Evolutionary conservation across 2,888 invertebrate species (phyloP).

Genomic region (Leucoma salicis): DNA sequence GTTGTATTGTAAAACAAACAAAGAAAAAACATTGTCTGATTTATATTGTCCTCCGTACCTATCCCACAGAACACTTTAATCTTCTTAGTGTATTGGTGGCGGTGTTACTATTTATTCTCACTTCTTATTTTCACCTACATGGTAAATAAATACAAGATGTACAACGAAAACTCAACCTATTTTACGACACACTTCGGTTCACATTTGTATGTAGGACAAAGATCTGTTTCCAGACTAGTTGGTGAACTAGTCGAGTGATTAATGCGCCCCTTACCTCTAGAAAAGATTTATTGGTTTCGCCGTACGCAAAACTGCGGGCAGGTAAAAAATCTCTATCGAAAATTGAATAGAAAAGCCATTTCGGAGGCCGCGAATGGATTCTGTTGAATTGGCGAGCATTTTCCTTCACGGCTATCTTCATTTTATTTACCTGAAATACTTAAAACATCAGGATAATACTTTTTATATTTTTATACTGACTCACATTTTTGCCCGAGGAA

Average conservation of each 20-base stretch:
- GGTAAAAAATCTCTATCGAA: conserved; percentile 82
- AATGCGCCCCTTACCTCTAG: conserved; percentile 80
- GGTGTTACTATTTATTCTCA: conserved; percentile 74
- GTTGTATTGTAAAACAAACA: conserved; percentile 42
- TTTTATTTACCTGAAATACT: conserved; percentile 60
- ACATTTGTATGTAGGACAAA: conserved; percentile 40
- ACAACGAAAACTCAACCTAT: conserved; percentile 47
- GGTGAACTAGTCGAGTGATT: conserved; percentile 72
- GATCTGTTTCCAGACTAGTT: conserved; percentile 58
- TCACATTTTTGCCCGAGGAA: no score
- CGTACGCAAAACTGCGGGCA: conserved; percentile 81
- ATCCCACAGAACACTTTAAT: conserved; percentile 70
- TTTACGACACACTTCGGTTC: conserved; percentile 36
- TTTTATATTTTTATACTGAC: no score
- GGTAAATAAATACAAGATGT: conserved; percentile 58
- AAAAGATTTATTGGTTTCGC: conserved; percentile 81
- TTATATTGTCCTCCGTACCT: conserved; percentile 61
- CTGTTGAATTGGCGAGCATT: conserved; percentile 64
- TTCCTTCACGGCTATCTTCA: conserved; percentile 69
- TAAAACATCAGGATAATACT: conserved; percentile 41
- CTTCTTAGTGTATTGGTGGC: conserved; percentile 73
- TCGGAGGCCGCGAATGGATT: conserved; percentile 64
- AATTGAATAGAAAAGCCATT: conserved; percentile 82
- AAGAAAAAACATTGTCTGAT: conserved; percentile 58
- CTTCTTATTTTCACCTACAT: conserved; percentile 78